Evolutionary conservation across 2,797 vertebrate genomes (phyloP), one percentile per base, ranked within the genome.

Genomic region (Cuniculus paca): DNA sequence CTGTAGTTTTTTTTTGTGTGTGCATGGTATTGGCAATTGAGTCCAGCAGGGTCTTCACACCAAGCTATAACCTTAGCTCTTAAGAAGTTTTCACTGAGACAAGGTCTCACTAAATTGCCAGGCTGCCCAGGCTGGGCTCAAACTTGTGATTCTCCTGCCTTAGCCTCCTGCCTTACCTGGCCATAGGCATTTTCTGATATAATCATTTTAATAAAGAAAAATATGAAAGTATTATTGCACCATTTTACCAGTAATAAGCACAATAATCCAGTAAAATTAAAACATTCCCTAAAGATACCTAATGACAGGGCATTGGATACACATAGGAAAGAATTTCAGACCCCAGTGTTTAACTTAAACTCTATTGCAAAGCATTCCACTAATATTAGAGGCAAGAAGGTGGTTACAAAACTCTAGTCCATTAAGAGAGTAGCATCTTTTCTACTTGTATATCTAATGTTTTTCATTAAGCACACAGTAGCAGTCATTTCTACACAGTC

Each of bases 171-270:
- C 9, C 39, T 26, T 14, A 1, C 70, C 13, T 26, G 39, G 24
- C 39, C 72, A 22, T 48, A 39, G 36, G 61, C 78, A 34, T 70
- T 92, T 92, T 90, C 58, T 94, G 68, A 75, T 4, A 52, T 48
- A 90, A 90, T 63, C 12, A 39, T 90, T 68, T 92, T 61, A 95
- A 93, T 77, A 95, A 36, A 90, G 88, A 93, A 86, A 93, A 75
- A 17, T 58, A 14, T 34, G 8, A 31, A 93, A 88, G 22, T 91
- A 17, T n/a, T 93, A 91, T 31, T 83, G 28, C 13, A 88, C 45
- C 65, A 87, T 72, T 95, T 81, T 97, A 84, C 34, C 28, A 56
- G 14, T 26, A 52, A 22, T 58, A 88, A 96, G 83, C 48, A 72
- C 8, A 87, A 7, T 4, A 50, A 94, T 75, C 39, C 26, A 92